These are phyloP conservation scores for Tupaia tana DNA, from an alignment of 2,113 vertebrate species.

Conservation along the genomic window DNA sequence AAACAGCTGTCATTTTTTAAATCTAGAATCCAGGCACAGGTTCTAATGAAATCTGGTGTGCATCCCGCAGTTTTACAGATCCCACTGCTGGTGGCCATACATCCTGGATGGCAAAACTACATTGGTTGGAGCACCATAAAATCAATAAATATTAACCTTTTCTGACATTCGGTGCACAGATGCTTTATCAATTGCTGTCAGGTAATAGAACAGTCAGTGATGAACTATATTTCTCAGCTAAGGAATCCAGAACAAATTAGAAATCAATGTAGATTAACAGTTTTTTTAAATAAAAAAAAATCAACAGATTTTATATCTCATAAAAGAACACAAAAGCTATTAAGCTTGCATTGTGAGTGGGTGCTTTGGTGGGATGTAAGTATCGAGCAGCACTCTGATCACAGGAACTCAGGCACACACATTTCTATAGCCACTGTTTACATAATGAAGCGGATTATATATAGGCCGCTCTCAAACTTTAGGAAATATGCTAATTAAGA, in stretches of 20 bases:
- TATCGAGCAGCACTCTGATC: neutral
- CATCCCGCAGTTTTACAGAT: conserved; percentile 83
- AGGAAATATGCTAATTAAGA: neutral
- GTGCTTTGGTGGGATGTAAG: neutral
- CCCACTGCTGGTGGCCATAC: conserved; percentile 85
- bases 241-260: conserved; percentile 86
- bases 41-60: conserved; percentile 82
- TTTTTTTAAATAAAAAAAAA: conserved; percentile 81
- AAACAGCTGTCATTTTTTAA: conserved; percentile 83
- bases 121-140: conserved; percentile 86
- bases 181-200: conserved; percentile 87
- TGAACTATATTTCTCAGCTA: conserved; percentile 84
- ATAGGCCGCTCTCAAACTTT: conserved; percentile 2
- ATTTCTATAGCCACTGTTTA: neutral
- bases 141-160: conserved; percentile 92
- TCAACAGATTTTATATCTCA: conserved; percentile 75
- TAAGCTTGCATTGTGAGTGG: conserved; percentile 1
- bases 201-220: conserved; percentile 85
- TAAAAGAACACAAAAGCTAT: conserved; percentile 46
- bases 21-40: conserved; percentile 77
- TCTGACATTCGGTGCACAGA: conserved; percentile 86
- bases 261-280: conserved; percentile 86
- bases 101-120: conserved; percentile 87
- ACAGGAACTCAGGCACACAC: neutral
- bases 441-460: neutral